phyloP scores from a whole-genome alignment of 2,113 vertebrate species.

The Nesoenas mayeri region DNA sequence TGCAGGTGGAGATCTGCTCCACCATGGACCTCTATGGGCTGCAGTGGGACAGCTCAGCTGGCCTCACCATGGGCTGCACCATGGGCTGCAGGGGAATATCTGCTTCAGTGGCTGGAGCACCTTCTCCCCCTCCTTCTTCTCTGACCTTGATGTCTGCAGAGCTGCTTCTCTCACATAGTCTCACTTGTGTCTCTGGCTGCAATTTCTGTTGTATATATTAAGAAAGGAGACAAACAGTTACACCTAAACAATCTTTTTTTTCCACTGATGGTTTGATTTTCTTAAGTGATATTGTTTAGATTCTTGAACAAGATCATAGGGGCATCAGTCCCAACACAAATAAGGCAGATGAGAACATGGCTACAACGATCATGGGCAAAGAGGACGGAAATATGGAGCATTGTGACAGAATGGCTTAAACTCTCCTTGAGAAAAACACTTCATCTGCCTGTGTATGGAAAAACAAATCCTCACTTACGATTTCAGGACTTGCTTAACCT shows the following conservation, averaged over 20 bases:
- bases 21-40: background rate
- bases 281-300: background rate
- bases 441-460: background rate
- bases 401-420: background rate
- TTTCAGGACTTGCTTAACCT: background rate
- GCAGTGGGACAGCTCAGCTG: background rate
- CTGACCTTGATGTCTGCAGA: background rate
- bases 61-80: background rate
- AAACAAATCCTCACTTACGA: background rate
- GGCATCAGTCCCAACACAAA: background rate
- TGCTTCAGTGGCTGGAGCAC: fast-evolving
- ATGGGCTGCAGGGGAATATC: background rate
- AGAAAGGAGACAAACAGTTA: background rate
- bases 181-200: background rate
- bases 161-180: background rate
- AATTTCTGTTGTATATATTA: too few species aligned
- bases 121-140: background rate
- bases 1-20: background rate
- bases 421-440: background rate
- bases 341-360: background rate
- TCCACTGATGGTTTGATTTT: background rate
- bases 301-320: background rate
- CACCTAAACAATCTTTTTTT: background rate
- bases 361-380: background rate
- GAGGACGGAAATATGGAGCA: background rate